Conservation (phyloP, 2,113 vertebrate species). For the Pseudorhombus dupliciocellatus region DNA sequence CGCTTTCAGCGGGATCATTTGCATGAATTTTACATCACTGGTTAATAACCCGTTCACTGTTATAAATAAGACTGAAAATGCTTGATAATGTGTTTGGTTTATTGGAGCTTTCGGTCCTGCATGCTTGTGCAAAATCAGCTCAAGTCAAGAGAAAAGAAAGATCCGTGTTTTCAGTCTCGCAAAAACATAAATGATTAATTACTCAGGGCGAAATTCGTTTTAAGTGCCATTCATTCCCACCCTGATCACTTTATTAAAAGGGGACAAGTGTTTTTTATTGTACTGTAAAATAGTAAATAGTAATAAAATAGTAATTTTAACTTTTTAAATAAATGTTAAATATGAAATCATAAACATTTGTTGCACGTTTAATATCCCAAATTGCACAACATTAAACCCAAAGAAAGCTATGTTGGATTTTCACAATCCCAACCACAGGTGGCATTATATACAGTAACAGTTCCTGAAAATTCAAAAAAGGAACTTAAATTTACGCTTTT, state of each 20-base stretch:
- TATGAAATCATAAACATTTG: too few relatives aligned
- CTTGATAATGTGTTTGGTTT: constrained; percentile 86
- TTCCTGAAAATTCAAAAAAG: constrained; percentile 1
- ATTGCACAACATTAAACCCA: background rate
- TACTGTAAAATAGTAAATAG: background rate
- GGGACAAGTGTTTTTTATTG: background rate
- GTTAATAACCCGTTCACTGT: constrained; percentile 91
- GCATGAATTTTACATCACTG: constrained; percentile 94
- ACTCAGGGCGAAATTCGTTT: background rate
- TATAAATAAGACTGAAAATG: constrained; percentile 92
- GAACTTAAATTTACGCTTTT: background rate
- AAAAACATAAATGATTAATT: too few relatives aligned
- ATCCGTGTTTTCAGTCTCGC: background rate
- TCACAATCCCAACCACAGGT: background rate
- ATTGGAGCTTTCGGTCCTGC: constrained; percentile 28
- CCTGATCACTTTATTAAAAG: background rate
- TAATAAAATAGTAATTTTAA: too few relatives aligned
- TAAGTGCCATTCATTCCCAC: background rate
- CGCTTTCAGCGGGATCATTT: constrained; percentile 90
- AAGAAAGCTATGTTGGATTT: too few relatives aligned
- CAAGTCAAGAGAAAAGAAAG: too few relatives aligned
- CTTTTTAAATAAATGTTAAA: too few relatives aligned
- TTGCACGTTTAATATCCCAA: background rate
- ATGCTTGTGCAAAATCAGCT: background rate
- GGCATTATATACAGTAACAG: background rate